Percentiles rank a stretch among this genome's conserved stretches.
Conservation (phyloP, 2,888 invertebrate genomes). For the Germaria angustata region DNA sequence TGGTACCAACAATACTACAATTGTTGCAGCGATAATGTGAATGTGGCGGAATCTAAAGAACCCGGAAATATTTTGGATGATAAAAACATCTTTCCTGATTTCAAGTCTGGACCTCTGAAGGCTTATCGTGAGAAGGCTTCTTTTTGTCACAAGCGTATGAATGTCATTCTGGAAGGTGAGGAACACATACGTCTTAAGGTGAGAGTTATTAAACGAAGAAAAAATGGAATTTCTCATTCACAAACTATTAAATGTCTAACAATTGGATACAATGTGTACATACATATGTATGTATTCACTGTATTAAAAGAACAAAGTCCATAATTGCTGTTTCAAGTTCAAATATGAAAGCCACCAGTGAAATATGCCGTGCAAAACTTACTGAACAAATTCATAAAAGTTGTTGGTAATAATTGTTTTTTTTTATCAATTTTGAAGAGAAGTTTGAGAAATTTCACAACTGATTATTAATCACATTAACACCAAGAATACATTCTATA, state of each 20-base stretch:
- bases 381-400: too few species aligned
- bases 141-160: slow-evolving; percentile 85
- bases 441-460: too few species aligned
- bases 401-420: too few species aligned
- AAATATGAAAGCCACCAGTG: too few species aligned
- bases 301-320: slow-evolving; percentile 27
- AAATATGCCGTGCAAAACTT: too few species aligned
- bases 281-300: too few species aligned
- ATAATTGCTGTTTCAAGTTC: not conserved
- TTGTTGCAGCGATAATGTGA: slow-evolving; percentile 20
- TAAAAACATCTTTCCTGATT: slow-evolving; percentile 81
- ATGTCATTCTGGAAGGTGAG: slow-evolving; percentile 81
- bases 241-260: not conserved
- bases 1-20: slow-evolving; percentile 40
- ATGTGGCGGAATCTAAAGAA: not conserved
- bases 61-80: slow-evolving; percentile 72
- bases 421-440: too few species aligned
- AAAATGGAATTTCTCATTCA: too few species aligned
- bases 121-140: slow-evolving; percentile 83
- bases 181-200: slow-evolving; percentile 82
- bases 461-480: too few species aligned
- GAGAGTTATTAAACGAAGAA: slow-evolving; percentile 58
- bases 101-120: slow-evolving; percentile 84
- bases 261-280: too few species aligned
- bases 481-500: too few species aligned